phyloP scores from a whole-genome alignment of 2,113 vertebrate species.

The Fulica atra region DNA sequence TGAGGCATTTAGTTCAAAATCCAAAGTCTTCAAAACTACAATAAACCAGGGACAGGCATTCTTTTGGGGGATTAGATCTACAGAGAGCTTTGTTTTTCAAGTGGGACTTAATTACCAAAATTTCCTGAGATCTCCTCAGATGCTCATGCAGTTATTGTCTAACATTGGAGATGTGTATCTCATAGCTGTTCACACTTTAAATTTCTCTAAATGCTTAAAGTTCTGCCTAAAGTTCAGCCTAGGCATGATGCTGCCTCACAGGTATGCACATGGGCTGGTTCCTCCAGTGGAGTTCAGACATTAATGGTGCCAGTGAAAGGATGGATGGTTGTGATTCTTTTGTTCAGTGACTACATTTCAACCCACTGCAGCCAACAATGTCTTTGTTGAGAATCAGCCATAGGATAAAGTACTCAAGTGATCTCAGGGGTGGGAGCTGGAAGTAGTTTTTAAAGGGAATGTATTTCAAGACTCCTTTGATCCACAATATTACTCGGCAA shows the following conservation, averaged over 20 bases:
- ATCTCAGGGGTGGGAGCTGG: background rate
- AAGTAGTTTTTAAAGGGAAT: background rate
- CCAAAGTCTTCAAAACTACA: background rate
- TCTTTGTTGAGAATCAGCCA: background rate
- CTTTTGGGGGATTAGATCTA: background rate
- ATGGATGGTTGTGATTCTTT: background rate
- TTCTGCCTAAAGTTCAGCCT: background rate
- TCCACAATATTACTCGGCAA: background rate
- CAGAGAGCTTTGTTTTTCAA: background rate
- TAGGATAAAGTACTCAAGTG: background rate
- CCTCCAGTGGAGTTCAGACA: background rate
- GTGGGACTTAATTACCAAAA: background rate
- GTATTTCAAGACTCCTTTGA: background rate
- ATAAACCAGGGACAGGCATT: background rate
- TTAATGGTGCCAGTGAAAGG: background rate
- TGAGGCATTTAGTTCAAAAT: background rate
- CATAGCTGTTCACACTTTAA: fast-evolving
- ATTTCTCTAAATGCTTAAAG: background rate
- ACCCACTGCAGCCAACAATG: background rate
- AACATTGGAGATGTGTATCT: background rate
- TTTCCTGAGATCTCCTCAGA: background rate
- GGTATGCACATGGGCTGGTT: background rate
- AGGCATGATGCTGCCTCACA: background rate
- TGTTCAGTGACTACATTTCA: background rate
- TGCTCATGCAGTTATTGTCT: background rate